A percentile compares a stretch with the other conserved stretches of the same genome.
Conservation (phyloP, 37 sponge, comb jelly and placozoan genomes). For the Halisarca cf. caerulea region DNA sequence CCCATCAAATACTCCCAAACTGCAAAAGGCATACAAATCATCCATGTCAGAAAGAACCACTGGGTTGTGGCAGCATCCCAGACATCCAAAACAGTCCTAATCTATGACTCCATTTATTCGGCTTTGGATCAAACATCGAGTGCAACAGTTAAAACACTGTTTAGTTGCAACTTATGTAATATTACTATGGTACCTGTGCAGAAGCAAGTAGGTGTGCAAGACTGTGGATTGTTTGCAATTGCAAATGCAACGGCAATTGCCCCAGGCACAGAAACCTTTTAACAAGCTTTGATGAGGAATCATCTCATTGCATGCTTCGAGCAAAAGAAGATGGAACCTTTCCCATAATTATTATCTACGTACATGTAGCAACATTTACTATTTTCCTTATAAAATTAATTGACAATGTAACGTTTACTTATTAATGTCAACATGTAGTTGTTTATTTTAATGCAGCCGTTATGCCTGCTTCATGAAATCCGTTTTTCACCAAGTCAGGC, state of each 20-base stretch:
- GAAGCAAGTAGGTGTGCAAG: not conserved
- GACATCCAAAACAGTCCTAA: not conserved
- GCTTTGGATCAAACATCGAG: slow-evolving; percentile 9
- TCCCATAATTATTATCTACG: no score
- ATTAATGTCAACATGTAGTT: no score
- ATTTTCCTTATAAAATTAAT: no score
- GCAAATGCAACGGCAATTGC: slow-evolving; percentile 17
- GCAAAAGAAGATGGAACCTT: no score
- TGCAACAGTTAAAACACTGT: slow-evolving; percentile 13
- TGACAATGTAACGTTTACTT: no score
- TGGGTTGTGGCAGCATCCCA: slow-evolving; percentile 25
- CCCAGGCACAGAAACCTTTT: no score
- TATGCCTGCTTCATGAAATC: slow-evolving; percentile 21
- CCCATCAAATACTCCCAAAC: not conserved
- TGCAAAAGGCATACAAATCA: slow-evolving; percentile 7
- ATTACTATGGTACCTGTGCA: slow-evolving; percentile 21
- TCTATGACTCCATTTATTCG: slow-evolving; percentile 11
- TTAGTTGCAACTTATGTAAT: slow-evolving; percentile 10
- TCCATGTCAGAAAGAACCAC: slow-evolving; percentile 14
- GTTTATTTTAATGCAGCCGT: no score
- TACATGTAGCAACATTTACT: no score
- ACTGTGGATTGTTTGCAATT: slow-evolving; percentile 15
- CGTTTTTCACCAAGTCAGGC: not conserved
- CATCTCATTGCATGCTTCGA: no score
- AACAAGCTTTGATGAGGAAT: no score